Percentiles rank a stretch among this genome's conserved stretches.
These are phyloP conservation scores for Liparis tanakae DNA, from an alignment of 2,797 vertebrate genomes.

Conservation along the genomic window DNA sequence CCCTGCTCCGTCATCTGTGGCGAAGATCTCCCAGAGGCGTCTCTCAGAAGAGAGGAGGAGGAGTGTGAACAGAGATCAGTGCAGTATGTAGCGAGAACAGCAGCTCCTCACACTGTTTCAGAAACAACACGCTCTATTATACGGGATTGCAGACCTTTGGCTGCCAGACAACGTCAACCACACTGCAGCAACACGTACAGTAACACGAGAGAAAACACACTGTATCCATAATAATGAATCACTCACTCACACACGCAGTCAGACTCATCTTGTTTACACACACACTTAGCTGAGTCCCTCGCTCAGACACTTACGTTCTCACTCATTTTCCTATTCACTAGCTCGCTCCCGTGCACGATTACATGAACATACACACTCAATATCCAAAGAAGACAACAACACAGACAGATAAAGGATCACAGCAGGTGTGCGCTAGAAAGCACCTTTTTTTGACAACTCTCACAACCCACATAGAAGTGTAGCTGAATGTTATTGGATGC, in stretches of 20 bases:
- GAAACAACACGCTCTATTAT: slow-evolving; percentile 47
- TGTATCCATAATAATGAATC: slow-evolving; percentile 65
- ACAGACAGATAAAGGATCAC: neutral
- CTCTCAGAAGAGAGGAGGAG: slow-evolving; percentile 32
- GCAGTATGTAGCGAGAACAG: slow-evolving; percentile 47
- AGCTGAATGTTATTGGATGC: slow-evolving; percentile 1
- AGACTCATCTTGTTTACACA: slow-evolving; percentile 40
- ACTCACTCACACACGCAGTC: slow-evolving; percentile 48
- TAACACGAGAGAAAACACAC: slow-evolving; percentile 50
- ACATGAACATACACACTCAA: neutral
- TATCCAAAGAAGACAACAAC: neutral
- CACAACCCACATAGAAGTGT: neutral
- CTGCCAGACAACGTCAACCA: slow-evolving; percentile 57
- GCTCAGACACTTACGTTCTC: slow-evolving; percentile 16
- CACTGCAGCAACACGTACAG: slow-evolving; percentile 39
- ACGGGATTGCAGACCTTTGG: slow-evolving; percentile 47
- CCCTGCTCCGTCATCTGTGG: slow-evolving; percentile 50
- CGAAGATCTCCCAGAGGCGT: slow-evolving; percentile 40
- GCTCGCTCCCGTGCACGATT: slow-evolving; percentile 6
- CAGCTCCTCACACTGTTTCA: slow-evolving; percentile 39
- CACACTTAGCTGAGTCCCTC: slow-evolving; percentile 47
- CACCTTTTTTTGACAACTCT: neutral
- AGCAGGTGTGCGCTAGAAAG: neutral
- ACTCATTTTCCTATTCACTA: slow-evolving; percentile 42
- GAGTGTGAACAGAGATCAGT: slow-evolving; percentile 47